Percentiles rank a stretch among this genome's conserved stretches.
phyloP scores from a whole-genome alignment of 2,888 invertebrate genomes.

The Caenorhabditis sp. region DNA sequence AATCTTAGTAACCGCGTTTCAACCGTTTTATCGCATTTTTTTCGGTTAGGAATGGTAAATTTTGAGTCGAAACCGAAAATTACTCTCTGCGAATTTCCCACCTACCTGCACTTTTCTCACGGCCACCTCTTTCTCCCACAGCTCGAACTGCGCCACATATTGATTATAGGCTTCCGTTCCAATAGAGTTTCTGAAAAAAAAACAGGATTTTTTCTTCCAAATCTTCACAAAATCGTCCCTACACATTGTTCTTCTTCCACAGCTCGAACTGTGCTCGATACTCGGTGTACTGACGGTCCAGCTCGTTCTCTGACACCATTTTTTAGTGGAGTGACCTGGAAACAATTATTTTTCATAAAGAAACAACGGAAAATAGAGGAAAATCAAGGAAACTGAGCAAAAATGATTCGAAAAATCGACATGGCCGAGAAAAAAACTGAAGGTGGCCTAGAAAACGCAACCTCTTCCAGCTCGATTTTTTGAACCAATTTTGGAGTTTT shows the following conservation, averaged over 20 bases:
- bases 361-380: not conserved
- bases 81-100: no score
- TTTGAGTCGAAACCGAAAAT: conserved; percentile 10
- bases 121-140: conserved; percentile 82
- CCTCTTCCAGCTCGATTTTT: conserved; percentile 22
- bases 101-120: conserved; percentile 73
- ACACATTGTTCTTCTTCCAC: conserved; percentile 82
- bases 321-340: not conserved
- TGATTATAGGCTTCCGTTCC: conserved; percentile 81
- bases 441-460: not conserved
- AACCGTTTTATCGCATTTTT: not conserved
- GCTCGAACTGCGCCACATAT: conserved; percentile 81
- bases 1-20: not conserved
- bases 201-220: not conserved
- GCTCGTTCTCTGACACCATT: conserved; percentile 74
- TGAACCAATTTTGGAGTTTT: conserved; percentile 9
- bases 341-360: not conserved
- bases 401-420: not conserved
- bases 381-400: not conserved
- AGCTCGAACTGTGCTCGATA: conserved; percentile 81
- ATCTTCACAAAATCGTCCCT: no score
- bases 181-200: conserved; percentile 72
- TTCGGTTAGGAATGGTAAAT: not conserved
- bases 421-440: not conserved
- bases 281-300: conserved; percentile 81